Conservation (phyloP, 2,113 vertebrate genomes). For the Danio rerio region GRCz12tu NC_133180.1:20633501-20634000, state of each 20-base stretch:
- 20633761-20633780: conserved; percentile 24
- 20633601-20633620: not conserved
- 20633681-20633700: not conserved
- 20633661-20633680: not conserved
- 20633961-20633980: not conserved
- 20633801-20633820: conserved; percentile 36
- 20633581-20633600: not conserved
- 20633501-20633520: not conserved
- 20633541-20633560: not conserved
- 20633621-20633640: not conserved
- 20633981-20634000: not conserved
- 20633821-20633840: not conserved
- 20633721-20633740: not conserved
- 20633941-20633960: not conserved
- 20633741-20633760: not conserved
- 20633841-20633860: not conserved
- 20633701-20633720: not conserved
- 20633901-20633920: not conserved
- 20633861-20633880: not conserved
- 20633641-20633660: not conserved
- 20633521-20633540: conserved; percentile 13
- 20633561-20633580: not conserved
- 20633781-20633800: conserved; percentile 49
- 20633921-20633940: not conserved
- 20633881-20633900: not conserved